These are phyloP conservation scores for Callopanchax toddi DNA, from an alignment of 2,113 vertebrate species.

Conservation along the genomic window DNA sequence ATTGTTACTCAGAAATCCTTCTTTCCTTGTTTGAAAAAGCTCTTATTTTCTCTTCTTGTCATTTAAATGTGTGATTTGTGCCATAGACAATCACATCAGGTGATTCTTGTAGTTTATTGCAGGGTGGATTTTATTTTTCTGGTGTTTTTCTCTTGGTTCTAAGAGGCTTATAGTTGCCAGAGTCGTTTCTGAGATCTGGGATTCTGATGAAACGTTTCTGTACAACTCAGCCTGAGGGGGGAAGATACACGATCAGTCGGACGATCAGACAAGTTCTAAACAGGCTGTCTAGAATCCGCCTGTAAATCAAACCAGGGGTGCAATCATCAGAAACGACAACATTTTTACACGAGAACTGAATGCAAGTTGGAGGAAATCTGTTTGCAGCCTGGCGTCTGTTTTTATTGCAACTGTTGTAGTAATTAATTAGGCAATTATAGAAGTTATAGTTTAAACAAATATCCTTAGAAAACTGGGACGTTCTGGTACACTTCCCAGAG, in stretches of 20 bases:
- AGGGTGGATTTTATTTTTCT: neutral
- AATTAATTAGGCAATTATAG: neutral
- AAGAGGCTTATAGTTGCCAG: neutral
- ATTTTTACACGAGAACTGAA: neutral
- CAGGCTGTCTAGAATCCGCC: neutral
- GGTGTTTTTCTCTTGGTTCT: neutral
- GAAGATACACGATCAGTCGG: neutral
- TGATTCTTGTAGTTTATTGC: neutral
- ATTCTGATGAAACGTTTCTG: neutral
- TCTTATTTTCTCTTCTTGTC: conserved; percentile 5
- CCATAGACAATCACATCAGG: neutral
- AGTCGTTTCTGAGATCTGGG: neutral
- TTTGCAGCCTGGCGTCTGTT: neutral
- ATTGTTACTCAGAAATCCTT: conserved; percentile 16
- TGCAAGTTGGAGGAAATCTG: too few species aligned
- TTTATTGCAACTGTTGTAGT: neutral
- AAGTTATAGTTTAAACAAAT: neutral
- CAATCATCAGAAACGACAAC: neutral
- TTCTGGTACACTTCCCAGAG: neutral
- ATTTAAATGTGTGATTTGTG: conserved; percentile 2
- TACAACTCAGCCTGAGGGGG: neutral
- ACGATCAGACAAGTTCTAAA: conserved; percentile 8
- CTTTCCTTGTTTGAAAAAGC: neutral
- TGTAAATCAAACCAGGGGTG: neutral
- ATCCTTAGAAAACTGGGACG: too few species aligned